Conservation (phyloP, 1,140 invertebrate genomes). For the Drosophila jambulina region DNA sequence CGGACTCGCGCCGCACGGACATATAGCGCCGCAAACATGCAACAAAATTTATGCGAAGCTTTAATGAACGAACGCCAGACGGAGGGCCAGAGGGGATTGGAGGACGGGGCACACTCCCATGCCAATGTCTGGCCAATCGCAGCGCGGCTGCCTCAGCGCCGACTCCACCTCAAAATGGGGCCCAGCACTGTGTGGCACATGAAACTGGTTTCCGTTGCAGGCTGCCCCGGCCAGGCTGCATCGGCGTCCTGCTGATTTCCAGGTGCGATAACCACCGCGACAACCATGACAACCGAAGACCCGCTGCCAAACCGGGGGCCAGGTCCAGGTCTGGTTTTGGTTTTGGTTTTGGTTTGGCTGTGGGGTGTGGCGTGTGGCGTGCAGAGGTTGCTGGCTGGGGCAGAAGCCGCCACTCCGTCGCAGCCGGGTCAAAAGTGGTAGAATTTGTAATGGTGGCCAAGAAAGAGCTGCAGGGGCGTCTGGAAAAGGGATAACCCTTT, state of each 20-base stretch:
- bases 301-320: constrained; percentile 59
- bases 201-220: constrained; percentile 64
- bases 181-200: constrained; percentile 43
- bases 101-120: constrained; percentile 16
- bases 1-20: constrained; percentile 36
- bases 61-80: constrained; percentile 72
- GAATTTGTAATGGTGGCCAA: constrained; percentile 78
- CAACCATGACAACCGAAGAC: constrained; percentile 29
- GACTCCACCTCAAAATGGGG: constrained; percentile 81
- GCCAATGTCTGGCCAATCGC: constrained; percentile 56
- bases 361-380: constrained; percentile 51
- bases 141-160: constrained; percentile 33
- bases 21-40: constrained; percentile 72
- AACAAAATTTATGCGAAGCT: constrained; percentile 82
- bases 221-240: constrained; percentile 41
- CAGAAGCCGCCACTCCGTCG: constrained; percentile 29
- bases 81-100: background rate
- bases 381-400: constrained; percentile 41
- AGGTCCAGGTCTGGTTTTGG: constrained; percentile 29
- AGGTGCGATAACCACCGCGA: constrained; percentile 53
- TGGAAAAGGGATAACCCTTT: background rate
- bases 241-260: constrained; percentile 74
- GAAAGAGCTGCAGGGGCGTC: constrained; percentile 39
- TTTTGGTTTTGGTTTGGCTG: constrained; percentile 28
- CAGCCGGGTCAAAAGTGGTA: constrained; percentile 62